Conservation (phyloP, 2,113 vertebrate genomes). For the Perccottus glenii region DNA sequence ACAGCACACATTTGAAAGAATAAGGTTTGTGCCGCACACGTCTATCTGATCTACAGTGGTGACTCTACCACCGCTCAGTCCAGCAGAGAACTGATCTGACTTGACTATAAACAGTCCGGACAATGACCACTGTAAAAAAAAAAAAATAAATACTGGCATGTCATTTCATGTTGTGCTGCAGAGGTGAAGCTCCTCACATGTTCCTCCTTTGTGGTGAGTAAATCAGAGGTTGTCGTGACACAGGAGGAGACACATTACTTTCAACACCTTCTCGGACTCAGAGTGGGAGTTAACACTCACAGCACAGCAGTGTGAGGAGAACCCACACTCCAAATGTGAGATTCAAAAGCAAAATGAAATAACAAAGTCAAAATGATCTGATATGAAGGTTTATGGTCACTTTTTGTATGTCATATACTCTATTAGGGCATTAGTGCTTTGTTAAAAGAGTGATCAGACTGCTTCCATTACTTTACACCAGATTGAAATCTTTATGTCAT, state of each 20-base stretch:
- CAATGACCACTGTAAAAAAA: background rate
- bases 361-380: conserved; percentile 14
- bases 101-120: background rate
- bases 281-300: conserved; percentile 16
- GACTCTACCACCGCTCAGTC: background rate
- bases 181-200: conserved; percentile 18
- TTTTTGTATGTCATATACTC: background rate
- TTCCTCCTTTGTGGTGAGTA: background rate
- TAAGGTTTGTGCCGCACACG: background rate
- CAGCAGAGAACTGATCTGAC: no score
- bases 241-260: conserved; percentile 11
- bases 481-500: background rate
- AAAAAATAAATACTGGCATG: background rate
- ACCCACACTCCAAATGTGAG: conserved; percentile 11
- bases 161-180: background rate
- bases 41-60: background rate
- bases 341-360: conserved; percentile 7
- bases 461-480: background rate
- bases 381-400: background rate
- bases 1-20: background rate
- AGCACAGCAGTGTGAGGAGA: conserved; percentile 8
- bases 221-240: background rate
- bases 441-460: background rate
- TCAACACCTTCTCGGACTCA: conserved; percentile 7
- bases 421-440: background rate